Evolutionary conservation across 2,888 invertebrate genomes (phyloP), one percentile per base, ranked within the genome.

Genomic region (Apocheima hispidaria): DNA sequence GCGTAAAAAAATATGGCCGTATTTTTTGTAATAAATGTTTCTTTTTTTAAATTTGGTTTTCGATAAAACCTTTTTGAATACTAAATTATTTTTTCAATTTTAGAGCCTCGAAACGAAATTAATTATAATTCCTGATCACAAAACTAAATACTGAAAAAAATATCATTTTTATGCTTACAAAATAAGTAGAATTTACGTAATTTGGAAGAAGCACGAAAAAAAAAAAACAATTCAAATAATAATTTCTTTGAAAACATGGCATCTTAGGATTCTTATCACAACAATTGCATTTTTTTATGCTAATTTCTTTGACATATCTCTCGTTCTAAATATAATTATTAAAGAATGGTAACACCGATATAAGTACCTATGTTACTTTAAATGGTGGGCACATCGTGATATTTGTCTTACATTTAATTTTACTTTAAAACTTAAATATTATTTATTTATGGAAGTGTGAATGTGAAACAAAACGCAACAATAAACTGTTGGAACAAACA

Each of bases 171-270:
- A 26, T 21, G n/a, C 7, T 28, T 12, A 46, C 26, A 46, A 30
- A 30, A 46, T 30, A 46, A 10, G 10, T 43, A 21, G n/a, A 40
- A 43, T 38, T 36, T 48, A 55, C 48, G 20, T 40, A 40, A 48
- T 40, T 40, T 33, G 20, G 48, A n/a, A n/a, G 40, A 56, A 56
- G 55, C 48, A 56, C 55, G 20, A 48, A 12, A 28, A 52, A 46
- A 50, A 48, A 20, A 26, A n/a, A 49, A 36, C 9, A 6, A 10
- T 16, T 21, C 56, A 67, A 62, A 68, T 73, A 20, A 38, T 23
- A 12, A 40, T 36, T 56, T 58, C 75, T 81, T 79, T 79, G 75
- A 75, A 73, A 65, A 58, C 65, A 81, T 81, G 78, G 78, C 80
- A 75, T 80, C 65, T 52, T 69, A 68, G 35, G 40, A 54, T 44